These are phyloP conservation scores for pig (Sus scrofa) DNA, from an alignment of 2,113 vertebrate species.

Conservation along the genomic window DNA sequence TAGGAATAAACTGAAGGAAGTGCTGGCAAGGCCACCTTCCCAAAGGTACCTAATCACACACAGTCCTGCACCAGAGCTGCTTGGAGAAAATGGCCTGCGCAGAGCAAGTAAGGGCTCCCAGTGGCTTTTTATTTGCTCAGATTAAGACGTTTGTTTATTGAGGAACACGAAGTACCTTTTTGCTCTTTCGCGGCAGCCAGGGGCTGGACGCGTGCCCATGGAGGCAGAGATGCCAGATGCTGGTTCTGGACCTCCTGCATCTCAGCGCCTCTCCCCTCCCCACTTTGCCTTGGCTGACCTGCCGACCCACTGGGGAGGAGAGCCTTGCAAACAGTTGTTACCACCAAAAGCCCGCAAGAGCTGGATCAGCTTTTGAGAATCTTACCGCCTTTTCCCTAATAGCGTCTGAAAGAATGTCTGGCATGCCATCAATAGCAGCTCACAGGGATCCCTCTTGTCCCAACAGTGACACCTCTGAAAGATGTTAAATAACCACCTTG, in stretches of 20 bases:
- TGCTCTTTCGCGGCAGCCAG: neutral
- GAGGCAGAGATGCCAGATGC: neutral
- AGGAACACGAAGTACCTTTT: neutral
- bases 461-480: neutral
- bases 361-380: neutral
- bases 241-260: neutral
- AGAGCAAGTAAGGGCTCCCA: neutral
- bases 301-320: neutral
- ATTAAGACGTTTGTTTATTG: conserved; percentile 16
- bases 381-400: neutral
- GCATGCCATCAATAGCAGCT: conserved; percentile 18
- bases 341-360: neutral
- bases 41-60: neutral
- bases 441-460: neutral
- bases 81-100: neutral
- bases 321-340: neutral
- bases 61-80: neutral
- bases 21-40: neutral
- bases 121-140: neutral
- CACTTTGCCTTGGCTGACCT: neutral
- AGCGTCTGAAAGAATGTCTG: neutral
- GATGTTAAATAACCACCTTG: neutral
- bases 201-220: neutral
- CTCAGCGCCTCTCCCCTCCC: neutral
- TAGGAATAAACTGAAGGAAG: neutral